Evolutionary conservation across 2,113 vertebrate species (phyloP).

Genomic region (Grallaria varia): DNA sequence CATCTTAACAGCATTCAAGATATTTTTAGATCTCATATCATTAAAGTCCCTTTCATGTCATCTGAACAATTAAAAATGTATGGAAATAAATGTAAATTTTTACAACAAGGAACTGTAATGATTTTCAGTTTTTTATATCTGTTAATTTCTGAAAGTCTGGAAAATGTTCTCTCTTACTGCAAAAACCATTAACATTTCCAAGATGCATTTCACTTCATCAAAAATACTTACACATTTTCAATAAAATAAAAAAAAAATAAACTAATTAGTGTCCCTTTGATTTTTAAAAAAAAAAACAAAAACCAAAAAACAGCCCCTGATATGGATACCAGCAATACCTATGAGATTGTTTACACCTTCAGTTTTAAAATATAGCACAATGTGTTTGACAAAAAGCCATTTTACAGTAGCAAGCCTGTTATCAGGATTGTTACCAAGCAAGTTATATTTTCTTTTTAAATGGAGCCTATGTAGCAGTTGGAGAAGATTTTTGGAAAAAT

Average conservation of each 20-base stretch:
- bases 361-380: not conserved
- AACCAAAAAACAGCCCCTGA: not conserved
- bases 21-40: not conserved
- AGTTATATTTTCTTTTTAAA: not conserved
- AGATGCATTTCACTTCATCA: not conserved
- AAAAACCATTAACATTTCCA: not conserved
- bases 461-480: not conserved
- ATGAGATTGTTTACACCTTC: not conserved
- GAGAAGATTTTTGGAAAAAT: not conserved
- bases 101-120: not conserved
- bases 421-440: not conserved
- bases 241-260: not conserved
- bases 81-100: not conserved
- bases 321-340: not conserved
- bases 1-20: not conserved
- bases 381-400: not conserved
- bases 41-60: not conserved
- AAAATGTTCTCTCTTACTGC: not conserved
- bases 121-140: not conserved
- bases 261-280: not conserved
- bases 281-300: no score
- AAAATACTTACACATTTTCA: accelerated
- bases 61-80: not conserved
- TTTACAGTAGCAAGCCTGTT: not conserved
- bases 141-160: not conserved